phyloP scores from a whole-genome alignment of 2,888 invertebrate genomes.

The Melinaea marsaeus region DNA sequence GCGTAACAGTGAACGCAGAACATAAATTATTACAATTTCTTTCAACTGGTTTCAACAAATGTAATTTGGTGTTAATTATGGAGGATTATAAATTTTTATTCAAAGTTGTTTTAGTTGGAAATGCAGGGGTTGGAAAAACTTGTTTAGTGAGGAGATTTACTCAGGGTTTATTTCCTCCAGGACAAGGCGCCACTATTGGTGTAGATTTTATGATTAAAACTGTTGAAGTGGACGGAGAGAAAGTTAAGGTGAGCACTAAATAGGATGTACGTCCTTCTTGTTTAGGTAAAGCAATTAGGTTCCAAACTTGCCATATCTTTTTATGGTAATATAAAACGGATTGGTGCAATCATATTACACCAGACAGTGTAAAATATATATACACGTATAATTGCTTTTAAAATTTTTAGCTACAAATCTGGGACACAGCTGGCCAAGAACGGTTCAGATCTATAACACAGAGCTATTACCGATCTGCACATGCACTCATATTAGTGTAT shows the following conservation, averaged over 20 bases:
- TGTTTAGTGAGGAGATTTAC: conserved; percentile 98
- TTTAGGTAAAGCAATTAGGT: too few relatives aligned
- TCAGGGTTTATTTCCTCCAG: conserved; percentile 98
- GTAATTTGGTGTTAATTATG: conserved; percentile 79
- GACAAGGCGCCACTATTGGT: conserved; percentile 98
- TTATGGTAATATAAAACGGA: conserved; percentile 9
- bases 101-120: conserved; percentile 98
- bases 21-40: conserved; percentile 45
- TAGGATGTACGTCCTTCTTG: background rate
- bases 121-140: conserved; percentile 99
- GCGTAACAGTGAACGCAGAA: conserved; percentile 58
- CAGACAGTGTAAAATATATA: background rate
- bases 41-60: conserved; percentile 49
- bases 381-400: background rate
- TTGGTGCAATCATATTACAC: background rate
- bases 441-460: conserved; percentile 98
- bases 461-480: conserved; percentile 97
- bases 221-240: conserved; percentile 96
- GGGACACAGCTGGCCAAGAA: conserved; percentile 99
- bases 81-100: conserved; percentile 99
- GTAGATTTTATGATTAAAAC: conserved; percentile 99
- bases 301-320: background rate
- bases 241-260: conserved; percentile 85
- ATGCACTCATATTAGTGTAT: conserved; percentile 97
- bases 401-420: conserved; percentile 91